phyloP scores from a whole-genome alignment of 92 coral and sea anemone genomes.

The Actinostola sp. region DNA sequence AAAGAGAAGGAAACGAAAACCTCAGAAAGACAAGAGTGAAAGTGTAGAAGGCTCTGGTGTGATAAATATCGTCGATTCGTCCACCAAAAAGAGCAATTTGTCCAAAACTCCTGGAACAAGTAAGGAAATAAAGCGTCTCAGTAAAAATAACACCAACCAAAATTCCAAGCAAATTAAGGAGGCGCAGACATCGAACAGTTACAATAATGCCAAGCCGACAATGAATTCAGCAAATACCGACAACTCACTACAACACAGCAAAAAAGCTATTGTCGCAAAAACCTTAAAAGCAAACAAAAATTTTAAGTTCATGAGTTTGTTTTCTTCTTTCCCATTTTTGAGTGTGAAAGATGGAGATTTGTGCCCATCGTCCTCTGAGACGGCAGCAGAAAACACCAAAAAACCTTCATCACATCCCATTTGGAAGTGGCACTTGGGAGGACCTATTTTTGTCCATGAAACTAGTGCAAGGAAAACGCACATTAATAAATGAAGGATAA shows the following conservation, averaged over 20 bases:
- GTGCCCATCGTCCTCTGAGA: constrained; percentile 55
- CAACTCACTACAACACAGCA: background rate
- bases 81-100: constrained; percentile 2
- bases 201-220: constrained; percentile 4
- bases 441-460: constrained; percentile 51
- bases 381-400: constrained; percentile 35
- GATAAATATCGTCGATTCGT: background rate
- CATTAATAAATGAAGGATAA: background rate
- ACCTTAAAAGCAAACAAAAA: constrained; percentile 51
- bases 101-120: background rate
- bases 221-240: background rate
- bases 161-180: constrained; percentile 26
- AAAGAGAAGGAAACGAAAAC: constrained; percentile 26
- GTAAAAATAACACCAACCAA: constrained; percentile 1
- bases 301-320: constrained; percentile 69
- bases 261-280: constrained; percentile 26
- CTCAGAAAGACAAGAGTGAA: background rate
- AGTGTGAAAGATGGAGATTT: constrained; percentile 51
- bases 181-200: background rate
- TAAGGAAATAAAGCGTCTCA: background rate
- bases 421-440: constrained; percentile 84
- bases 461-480: constrained; percentile 10
- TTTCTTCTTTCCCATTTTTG: constrained; percentile 59
- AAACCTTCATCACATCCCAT: constrained; percentile 58
- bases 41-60: background rate